phyloP scores from a whole-genome alignment of 2,888 invertebrate species.

The Microctonus aethiopoides region DNA sequence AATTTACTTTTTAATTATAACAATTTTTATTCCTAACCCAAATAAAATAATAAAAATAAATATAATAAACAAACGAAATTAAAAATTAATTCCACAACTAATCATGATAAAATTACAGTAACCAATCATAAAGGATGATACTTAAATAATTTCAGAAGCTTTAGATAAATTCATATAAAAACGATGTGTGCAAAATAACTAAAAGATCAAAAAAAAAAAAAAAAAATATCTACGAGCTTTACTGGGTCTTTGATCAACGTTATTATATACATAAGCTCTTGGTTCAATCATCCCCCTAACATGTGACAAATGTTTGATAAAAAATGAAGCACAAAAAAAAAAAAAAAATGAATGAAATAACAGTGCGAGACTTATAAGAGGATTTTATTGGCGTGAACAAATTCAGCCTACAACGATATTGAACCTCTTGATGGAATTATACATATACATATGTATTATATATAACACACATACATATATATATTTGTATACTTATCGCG shows the following conservation, averaged over 20 bases:
- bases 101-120: background rate
- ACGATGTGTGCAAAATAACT: background rate
- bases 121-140: background rate
- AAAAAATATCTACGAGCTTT: background rate
- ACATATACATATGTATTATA: background rate
- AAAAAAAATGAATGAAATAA: no score
- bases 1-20: no score
- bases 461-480: background rate
- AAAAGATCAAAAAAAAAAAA: background rate
- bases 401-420: background rate
- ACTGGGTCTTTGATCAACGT: background rate
- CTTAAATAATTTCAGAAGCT: background rate
- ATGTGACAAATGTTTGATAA: slow-evolving; percentile 11
- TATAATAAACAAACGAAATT: no score
- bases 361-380: no score
- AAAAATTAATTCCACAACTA: background rate
- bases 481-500: slow-evolving; percentile 21
- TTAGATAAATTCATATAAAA: background rate
- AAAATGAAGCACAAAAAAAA: background rate
- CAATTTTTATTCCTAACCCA: no score
- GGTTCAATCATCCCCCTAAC: background rate
- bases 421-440: background rate
- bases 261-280: slow-evolving; percentile 6
- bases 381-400: slow-evolving; percentile 3
- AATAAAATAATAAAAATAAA: background rate